Evolutionary conservation across 2,113 vertebrate genomes (phyloP), one percentile per base, ranked within the genome.

Genomic region (Eupsittula cactorum): DNA sequence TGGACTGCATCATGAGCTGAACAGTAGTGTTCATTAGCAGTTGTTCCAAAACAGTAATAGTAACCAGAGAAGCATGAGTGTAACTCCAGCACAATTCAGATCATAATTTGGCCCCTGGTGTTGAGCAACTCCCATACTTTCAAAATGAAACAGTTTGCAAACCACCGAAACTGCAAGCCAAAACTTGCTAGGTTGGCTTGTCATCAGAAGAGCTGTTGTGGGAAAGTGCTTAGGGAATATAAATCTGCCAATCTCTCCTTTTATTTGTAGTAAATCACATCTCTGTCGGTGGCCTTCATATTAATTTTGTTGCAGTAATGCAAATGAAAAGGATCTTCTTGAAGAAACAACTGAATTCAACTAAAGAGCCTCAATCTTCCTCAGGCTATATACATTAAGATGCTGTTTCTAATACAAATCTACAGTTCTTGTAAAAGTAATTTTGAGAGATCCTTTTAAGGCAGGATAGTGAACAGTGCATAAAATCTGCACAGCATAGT

Each of bases 121-220:
- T 90, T 96, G 93, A 96, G 92, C 88, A 97, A 97, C 95, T 95
- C 95, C 88, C 96, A 94, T 96, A 93, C 87, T 97, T 97, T 98
- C 92, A 95, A 95, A 95, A 93, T 91, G 83, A 97, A 95, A 95
- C 92, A 93, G 95, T 97, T 96, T 95, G 89, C 93, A 96, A 97
- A 96, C 92, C 96, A 98, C 96, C 92, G 92, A 98, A 97, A 97
- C 96, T 97, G 69, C 97, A 87, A 96, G 97, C 96, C 96, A 97
- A 97, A 97, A 97, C 97, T 94, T 97, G 97, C 82, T 82, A 81
- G 68, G 65, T 91, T 95, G 96, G 95, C 96, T 96, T 80, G 55
- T 69, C 94, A 92, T 95, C 95, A 96, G 93, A 93, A 92, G 88
- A 95, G 79, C 14, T 92, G 69, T 69, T 97, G 95, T 98, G 97